phyloP scores from a whole-genome alignment of 2,113 vertebrate species.

The Pelmatolapia mariae region DNA sequence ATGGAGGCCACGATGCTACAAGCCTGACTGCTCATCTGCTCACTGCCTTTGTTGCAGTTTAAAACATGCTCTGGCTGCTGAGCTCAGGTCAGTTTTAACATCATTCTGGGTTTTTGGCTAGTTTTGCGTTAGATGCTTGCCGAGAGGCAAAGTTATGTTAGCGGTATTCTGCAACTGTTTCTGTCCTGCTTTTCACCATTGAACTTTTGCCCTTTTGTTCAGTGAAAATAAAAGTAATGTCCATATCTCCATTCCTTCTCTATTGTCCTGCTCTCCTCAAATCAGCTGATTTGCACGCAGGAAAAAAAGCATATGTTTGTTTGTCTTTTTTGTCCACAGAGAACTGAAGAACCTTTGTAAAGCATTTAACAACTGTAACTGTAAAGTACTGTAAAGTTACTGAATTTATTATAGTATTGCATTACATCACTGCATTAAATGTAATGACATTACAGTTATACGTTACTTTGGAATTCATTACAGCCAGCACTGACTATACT shows the following conservation, averaged over 20 bases:
- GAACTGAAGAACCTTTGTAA: background rate
- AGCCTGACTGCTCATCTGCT: background rate
- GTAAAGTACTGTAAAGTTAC: background rate
- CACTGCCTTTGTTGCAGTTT: background rate
- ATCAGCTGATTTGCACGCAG: background rate
- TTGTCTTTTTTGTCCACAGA: background rate
- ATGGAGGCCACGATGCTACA: background rate
- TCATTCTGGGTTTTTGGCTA: background rate
- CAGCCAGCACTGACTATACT: accelerated
- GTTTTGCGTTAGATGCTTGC: background rate
- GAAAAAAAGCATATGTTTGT: background rate
- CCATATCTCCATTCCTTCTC: background rate
- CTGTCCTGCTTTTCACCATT: background rate
- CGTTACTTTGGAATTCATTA: background rate
- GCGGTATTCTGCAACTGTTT: background rate
- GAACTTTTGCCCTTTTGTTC: background rate
- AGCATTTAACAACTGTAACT: background rate
- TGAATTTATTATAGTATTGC: background rate
- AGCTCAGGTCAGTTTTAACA: background rate
- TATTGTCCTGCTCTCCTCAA: background rate
- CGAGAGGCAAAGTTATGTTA: background rate
- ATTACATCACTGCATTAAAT: background rate
- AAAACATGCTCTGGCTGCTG: background rate
- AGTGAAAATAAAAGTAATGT: background rate
- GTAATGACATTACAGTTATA: background rate